These are phyloP conservation scores for Polietes domitor DNA, from an alignment of 2,888 invertebrate genomes.

Conservation along the genomic window DNA sequence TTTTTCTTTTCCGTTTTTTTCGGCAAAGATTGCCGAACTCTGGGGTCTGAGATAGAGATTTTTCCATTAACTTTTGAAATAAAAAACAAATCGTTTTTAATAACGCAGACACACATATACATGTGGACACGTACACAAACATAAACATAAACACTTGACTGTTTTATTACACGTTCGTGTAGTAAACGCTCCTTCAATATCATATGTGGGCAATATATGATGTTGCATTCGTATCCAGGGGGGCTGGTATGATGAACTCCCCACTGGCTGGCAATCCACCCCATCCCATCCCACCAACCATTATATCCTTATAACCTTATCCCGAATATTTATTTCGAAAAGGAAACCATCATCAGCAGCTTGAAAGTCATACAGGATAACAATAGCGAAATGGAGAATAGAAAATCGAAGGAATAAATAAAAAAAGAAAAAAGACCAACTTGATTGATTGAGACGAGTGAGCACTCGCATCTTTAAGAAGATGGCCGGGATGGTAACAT, in stretches of 20 bases:
- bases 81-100: not conserved
- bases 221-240: too few species aligned
- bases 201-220: not conserved
- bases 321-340: too few species aligned
- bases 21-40: not conserved
- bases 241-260: not conserved
- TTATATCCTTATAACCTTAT: too few species aligned
- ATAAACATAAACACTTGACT: not conserved
- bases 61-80: constrained; percentile 15
- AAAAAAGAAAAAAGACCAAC: not conserved
- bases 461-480: not conserved
- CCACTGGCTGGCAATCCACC: too few species aligned
- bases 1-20: not conserved
- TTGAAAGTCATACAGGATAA: not conserved
- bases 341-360: too few species aligned
- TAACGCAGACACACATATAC: not conserved
- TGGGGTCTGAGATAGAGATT: not conserved
- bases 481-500: not conserved
- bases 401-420: not conserved
- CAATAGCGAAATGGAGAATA: not conserved
- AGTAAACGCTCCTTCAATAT: not conserved
- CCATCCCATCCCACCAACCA: not conserved
- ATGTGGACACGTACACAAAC: not conserved
- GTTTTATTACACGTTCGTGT: not conserved
- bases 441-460: constrained; percentile 32